Evolutionary conservation across 2,797 vertebrate species (phyloP).

Genomic region (Chelon labrosus): DNA sequence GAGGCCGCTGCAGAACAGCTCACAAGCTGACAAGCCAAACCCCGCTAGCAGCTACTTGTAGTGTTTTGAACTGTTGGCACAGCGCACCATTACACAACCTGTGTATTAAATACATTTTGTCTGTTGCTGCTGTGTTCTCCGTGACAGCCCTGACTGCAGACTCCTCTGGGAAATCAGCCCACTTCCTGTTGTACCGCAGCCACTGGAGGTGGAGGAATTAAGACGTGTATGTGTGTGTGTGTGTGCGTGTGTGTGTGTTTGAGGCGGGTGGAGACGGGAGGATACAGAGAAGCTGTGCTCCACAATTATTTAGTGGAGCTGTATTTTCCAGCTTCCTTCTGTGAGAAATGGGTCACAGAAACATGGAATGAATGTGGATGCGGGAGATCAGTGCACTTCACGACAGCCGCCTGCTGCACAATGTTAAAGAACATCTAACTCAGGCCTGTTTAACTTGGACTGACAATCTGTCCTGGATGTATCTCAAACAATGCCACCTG

Average conservation of each 20-base stretch:
- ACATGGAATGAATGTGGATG: constrained; percentile 39
- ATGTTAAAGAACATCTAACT: background rate
- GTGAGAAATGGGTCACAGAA: constrained; percentile 73
- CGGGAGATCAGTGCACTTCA: constrained; percentile 38
- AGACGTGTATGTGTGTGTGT: constrained; percentile 29
- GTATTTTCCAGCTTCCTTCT: constrained; percentile 56
- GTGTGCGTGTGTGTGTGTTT: constrained; percentile 3
- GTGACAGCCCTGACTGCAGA: constrained; percentile 69
- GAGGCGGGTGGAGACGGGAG: constrained; percentile 27
- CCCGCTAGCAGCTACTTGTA: constrained; percentile 21
- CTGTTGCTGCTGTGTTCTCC: constrained; percentile 61
- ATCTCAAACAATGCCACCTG: too few species aligned
- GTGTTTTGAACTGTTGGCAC: constrained; percentile 51
- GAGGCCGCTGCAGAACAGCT: constrained; percentile 24
- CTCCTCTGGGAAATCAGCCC: constrained; percentile 78
- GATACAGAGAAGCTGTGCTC: constrained; percentile 53
- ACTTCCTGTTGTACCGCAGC: constrained; percentile 72
- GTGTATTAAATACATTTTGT: constrained; percentile 61
- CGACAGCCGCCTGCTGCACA: constrained; percentile 7
- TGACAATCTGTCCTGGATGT: too few species aligned
- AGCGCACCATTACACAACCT: constrained; percentile 37
- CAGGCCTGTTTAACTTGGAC: too few species aligned
- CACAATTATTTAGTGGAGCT: constrained; percentile 61
- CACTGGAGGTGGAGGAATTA: constrained; percentile 62
- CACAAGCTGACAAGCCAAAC: constrained; percentile 13